Evolutionary conservation across 1,140 invertebrate genomes (phyloP), one percentile per base, ranked within the genome.

Genomic region (Bicyclus anynana): DNA sequence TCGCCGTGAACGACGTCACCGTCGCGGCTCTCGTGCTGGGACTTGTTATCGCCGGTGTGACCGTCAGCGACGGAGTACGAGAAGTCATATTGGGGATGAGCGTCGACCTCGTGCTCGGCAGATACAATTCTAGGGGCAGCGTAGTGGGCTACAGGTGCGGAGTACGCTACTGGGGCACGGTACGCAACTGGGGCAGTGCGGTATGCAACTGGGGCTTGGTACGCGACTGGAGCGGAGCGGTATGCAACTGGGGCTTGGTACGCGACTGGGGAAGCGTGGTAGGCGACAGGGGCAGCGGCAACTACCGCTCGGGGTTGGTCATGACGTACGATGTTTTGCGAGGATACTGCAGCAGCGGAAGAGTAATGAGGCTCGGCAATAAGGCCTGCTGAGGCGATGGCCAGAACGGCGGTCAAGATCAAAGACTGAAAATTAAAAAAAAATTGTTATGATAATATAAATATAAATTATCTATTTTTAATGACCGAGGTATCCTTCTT

Each of bases 1-100:
- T 78, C 72, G 62, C 90, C 89, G 65, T 89, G 84, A 17, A 90
- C 86, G 10, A 83, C 82, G 59, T 89, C 89, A 55, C 90, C 89
- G 67, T 90, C 89, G 63, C 67, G 67, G 53, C 42, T 58, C 67
- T 69, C 67, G 29, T 69, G 67, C 59, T 69, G 67, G 16, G 67
- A 69, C 63, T 69, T 69, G 65, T 70, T 61, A 59, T 70, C 62
- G 27, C 62, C 68, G 53, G 65, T 53, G 59, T 71, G 69, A 21
- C 55, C 59, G 38, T 72, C 69, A 47, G 62, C 66, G 29, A 72
- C 69, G 38, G 63, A 66, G 55, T 72, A 72, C 0, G 66, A 50
- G 48, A 60, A 72, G 40, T 69, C 69, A 56, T 72, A 72, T 53
- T 56, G 53, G 40, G 69, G 69, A 55, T 71, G 62, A 44, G 65